Evolutionary conservation across 2,113 vertebrate species (phyloP).

Genomic region (Microtus ochrogaster): DNA sequence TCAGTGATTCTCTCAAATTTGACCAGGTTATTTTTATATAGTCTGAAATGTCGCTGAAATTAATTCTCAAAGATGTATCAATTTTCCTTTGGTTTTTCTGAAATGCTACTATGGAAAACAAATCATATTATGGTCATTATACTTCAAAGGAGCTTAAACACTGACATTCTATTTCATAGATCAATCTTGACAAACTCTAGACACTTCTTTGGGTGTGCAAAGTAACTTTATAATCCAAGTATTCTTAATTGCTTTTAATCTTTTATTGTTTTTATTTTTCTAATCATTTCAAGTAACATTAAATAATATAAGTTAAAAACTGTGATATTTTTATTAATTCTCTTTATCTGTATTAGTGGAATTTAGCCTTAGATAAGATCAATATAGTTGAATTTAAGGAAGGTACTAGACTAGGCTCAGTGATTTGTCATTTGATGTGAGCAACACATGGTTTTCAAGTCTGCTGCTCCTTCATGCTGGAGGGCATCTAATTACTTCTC

Average conservation of each 20-base stretch:
- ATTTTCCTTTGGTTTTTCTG: background rate
- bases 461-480: background rate
- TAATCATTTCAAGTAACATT: background rate
- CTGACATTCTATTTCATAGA: background rate
- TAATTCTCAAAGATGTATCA: background rate
- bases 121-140: background rate
- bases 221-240: background rate
- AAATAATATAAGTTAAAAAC: background rate
- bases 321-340: background rate
- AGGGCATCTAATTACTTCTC: slow-evolving; percentile 36
- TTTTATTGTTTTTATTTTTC: background rate
- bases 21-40: background rate
- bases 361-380: slow-evolving; percentile 4
- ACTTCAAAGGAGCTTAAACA: slow-evolving; percentile 10
- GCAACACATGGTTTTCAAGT: background rate
- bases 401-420: background rate
- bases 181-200: background rate
- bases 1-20: background rate
- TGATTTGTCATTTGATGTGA: slow-evolving; percentile 30
- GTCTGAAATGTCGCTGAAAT: background rate
- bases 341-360: background rate
- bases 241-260: background rate
- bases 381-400: slow-evolving; percentile 2
- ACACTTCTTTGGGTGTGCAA: background rate
- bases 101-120: background rate